Percentiles rank a stretch among this genome's conserved stretches.
phyloP scores from a whole-genome alignment of 2,113 vertebrate genomes.

The Oreochromis aureus region DNA sequence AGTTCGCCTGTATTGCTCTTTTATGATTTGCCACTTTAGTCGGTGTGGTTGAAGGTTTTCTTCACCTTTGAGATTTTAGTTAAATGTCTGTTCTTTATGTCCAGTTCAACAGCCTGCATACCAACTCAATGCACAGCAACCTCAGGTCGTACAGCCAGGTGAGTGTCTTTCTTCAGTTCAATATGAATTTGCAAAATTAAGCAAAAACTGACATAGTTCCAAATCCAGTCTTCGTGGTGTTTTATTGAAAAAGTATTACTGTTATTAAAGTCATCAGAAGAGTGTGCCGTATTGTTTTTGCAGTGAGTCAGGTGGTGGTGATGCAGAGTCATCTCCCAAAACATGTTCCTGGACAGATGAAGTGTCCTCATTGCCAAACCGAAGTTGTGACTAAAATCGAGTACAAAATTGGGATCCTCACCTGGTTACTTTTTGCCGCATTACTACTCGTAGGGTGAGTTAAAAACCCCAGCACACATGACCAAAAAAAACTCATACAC shows the following conservation, averaged over 20 bases:
- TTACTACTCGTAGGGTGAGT: slow-evolving; percentile 35
- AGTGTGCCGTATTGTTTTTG: neutral
- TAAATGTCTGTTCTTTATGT: neutral
- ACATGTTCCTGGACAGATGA: slow-evolving; percentile 22
- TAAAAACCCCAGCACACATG: neutral
- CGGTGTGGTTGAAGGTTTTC: neutral
- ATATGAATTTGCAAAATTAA: neutral
- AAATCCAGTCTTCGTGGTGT: neutral
- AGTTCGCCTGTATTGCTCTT: neutral
- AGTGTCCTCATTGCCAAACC: slow-evolving; percentile 45
- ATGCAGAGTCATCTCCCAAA: neutral
- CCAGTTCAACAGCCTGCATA: neutral
- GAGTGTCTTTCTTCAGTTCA: neutral
- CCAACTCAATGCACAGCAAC: neutral
- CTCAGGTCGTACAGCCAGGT: neutral
- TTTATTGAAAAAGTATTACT: neutral
- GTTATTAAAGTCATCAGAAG: neutral
- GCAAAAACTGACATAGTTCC: neutral
- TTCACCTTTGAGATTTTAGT: neutral
- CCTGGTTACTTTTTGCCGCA: slow-evolving; percentile 37
- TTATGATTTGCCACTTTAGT: neutral
- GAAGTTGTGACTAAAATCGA: neutral
- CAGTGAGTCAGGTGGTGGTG: slow-evolving; percentile 34
- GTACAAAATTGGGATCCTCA: slow-evolving; percentile 19
- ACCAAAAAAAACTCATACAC: neutral